These are phyloP conservation scores for Danio kyathit DNA, from an alignment of 2,797 vertebrate genomes.

Conservation along the genomic window DNA sequence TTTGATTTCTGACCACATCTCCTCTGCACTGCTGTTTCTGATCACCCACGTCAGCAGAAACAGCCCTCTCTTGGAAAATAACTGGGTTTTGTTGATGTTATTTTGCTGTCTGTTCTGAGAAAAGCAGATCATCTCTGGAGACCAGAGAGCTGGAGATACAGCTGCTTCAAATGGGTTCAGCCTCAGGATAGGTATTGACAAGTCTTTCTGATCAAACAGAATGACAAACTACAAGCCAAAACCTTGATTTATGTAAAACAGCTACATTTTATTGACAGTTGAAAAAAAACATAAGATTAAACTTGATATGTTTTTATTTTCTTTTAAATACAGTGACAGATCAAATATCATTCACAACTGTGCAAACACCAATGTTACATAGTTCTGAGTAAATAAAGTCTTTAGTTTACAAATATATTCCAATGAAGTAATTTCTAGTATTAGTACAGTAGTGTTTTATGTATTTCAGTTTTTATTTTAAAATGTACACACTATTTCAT, in stretches of 20 bases:
- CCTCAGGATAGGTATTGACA: background rate
- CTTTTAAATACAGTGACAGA: background rate
- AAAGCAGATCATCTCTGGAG: conserved; percentile 20
- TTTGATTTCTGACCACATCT: background rate
- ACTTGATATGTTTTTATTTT: too few relatives aligned
- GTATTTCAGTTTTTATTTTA: too few relatives aligned
- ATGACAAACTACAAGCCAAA: background rate
- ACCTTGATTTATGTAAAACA: background rate
- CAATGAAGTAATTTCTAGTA: too few relatives aligned
- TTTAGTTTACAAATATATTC: too few relatives aligned
- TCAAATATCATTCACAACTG: background rate
- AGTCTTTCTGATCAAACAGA: background rate
- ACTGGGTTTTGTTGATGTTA: background rate
- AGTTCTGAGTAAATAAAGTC: background rate
- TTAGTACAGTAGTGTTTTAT: too few relatives aligned
- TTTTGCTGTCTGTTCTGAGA: background rate
- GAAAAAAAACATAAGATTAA: background rate
- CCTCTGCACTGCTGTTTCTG: background rate
- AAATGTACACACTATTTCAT: too few relatives aligned
- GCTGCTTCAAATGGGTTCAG: background rate
- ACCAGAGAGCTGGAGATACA: background rate
- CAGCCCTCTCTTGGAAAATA: background rate
- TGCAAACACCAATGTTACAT: background rate
- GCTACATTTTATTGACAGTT: background rate
- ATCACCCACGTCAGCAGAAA: background rate